These are phyloP conservation scores for Colossoma macropomum DNA, from an alignment of 2,113 vertebrate genomes.

Conservation along the genomic window DNA sequence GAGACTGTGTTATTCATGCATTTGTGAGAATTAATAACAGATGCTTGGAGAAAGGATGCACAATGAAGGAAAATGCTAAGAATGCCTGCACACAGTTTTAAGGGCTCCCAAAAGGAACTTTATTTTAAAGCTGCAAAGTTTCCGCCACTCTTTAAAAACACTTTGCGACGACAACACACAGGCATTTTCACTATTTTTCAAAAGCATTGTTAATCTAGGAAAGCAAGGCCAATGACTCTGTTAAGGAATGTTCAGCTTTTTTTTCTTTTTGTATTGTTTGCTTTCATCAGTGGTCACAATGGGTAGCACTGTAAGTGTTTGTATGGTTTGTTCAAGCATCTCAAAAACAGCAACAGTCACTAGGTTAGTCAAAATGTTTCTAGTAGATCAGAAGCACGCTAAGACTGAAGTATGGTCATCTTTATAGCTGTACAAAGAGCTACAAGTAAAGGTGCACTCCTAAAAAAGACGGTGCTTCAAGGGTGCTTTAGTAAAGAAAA, in stretches of 20 bases:
- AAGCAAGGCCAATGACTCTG: not conserved
- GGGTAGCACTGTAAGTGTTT: not conserved
- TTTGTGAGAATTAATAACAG: slow-evolving; percentile 42
- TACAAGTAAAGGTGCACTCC: too few relatives aligned
- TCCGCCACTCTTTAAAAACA: not conserved
- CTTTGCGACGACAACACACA: not conserved
- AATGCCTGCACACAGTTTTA: slow-evolving; percentile 36
- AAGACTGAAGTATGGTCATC: too few relatives aligned
- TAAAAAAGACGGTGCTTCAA: too few relatives aligned
- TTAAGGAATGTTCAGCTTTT: slow-evolving; percentile 4
- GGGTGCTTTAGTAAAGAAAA: too few relatives aligned
- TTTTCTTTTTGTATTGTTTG: not conserved
- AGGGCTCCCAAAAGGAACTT: not conserved
- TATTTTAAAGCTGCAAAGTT: slow-evolving; percentile 12
- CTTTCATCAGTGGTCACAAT: not conserved
- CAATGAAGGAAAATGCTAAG: slow-evolving; percentile 30
- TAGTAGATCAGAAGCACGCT: not conserved
- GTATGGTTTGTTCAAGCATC: not conserved
- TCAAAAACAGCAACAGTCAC: not conserved
- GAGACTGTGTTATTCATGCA: slow-evolving; percentile 24
- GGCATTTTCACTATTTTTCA: not conserved
- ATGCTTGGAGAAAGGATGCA: slow-evolving; percentile 21
- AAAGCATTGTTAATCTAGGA: not conserved
- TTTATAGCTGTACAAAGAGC: too few relatives aligned
- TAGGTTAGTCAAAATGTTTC: not conserved